phyloP scores from a whole-genome alignment of 2,888 invertebrate species.

The Oeneis ivallda region DNA sequence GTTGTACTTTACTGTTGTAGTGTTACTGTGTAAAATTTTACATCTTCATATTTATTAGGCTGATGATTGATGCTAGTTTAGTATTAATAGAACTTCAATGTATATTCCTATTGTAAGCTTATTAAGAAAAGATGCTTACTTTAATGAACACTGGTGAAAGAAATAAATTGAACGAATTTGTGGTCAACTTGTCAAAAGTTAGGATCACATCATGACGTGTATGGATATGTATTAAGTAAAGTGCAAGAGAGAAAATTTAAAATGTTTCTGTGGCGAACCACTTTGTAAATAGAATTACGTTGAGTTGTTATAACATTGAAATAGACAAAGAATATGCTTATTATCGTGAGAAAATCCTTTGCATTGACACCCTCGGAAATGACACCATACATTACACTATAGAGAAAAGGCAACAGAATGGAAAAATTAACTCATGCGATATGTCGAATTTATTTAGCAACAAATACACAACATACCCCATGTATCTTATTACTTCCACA shows the following conservation, averaged over 20 bases:
- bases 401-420: conserved; percentile 71
- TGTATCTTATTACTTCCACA: conserved; percentile 17
- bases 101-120: too few relatives aligned
- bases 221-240: too few relatives aligned
- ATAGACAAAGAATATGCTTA: conserved; percentile 22
- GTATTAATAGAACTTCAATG: neutral
- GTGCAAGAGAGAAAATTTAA: neutral
- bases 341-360: conserved; percentile 61
- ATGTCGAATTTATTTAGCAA: conserved; percentile 51
- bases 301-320: neutral
- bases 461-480: conserved; percentile 20
- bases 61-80: neutral
- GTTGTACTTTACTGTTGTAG: conserved; percentile 16
- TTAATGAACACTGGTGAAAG: neutral
- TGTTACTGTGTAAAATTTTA: conserved; percentile 12
- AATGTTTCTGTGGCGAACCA: neutral
- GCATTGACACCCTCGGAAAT: conserved; percentile 56
- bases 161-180: too few relatives aligned
- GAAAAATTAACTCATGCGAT: conserved; percentile 75
- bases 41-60: conserved; percentile 10
- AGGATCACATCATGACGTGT: too few relatives aligned
- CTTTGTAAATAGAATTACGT: neutral
- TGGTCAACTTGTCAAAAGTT: too few relatives aligned
- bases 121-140: neutral
- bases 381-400: conserved; percentile 53